Base-by-base conservation (phyloP, 1,140 invertebrate species). In the Galendromus occidentalis region DNA sequence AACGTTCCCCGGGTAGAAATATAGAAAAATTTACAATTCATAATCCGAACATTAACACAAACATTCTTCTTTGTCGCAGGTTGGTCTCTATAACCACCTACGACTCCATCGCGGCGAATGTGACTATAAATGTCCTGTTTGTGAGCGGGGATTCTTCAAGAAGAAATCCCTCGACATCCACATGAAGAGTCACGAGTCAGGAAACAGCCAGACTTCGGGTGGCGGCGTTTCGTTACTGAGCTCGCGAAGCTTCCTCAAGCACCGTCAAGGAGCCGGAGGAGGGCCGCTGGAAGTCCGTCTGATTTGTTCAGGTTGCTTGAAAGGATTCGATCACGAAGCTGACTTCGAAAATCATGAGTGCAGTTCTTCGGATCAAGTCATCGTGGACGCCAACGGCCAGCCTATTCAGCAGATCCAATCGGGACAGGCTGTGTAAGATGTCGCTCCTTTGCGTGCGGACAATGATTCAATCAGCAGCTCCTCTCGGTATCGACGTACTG, bases 51-150 rank as follows among this genome's bases (percentile, higher is more conserved):
- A n/a, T n/a, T n/a, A n/a, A n/a, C n/a, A n/a, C n/a, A n/a, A n/a
- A n/a, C n/a, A n/a, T n/a, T n/a, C n/a, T n/a, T 39, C 4, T 39
- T 9, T 39, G 4, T 6, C 33, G 33, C 51, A 59, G 51, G 70
- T 71, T 29, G 69, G 69, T n/a, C 59, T 72, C 4, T 71, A 69
- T 29, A 71, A 71, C 47, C 71, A 72, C 51, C 64, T 72, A 44
- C 64, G 71, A 30, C 69, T 70, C 42, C 71, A 72, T 42, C 67
- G 68, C 64, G 70, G 70, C 12, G 70, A 71, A 47, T 69, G 69
- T 66, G 70, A 72, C 47, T 71, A 67, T 20, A 72, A 72, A 65
- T 72, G 71, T 41, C 42, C 41, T 14, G 30, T 69, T 33, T 72
- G 71, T 64, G 67, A 59, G 25, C 39, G 25, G 67, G 70, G 66